Evolutionary conservation across 1,140 invertebrate genomes (phyloP).

Genomic region (Cydia pomonella): DNA sequence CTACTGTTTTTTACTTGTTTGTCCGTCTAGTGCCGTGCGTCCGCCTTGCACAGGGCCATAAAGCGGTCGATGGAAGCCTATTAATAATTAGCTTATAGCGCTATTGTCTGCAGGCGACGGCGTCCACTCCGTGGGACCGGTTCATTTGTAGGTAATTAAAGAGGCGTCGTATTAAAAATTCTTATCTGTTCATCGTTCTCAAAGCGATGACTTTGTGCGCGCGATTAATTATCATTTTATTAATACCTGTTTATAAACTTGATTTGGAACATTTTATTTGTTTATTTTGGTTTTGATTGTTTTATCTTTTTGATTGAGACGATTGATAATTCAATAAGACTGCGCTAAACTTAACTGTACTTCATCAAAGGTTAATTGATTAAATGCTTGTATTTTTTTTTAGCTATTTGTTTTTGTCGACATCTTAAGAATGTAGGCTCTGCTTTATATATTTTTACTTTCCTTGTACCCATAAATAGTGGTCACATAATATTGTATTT

Average conservation of each 20-base stretch:
- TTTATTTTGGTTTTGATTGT: slow-evolving; percentile 24
- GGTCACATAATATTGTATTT: background rate
- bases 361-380: slow-evolving; percentile 15
- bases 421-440: background rate
- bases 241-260: slow-evolving; percentile 29
- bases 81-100: slow-evolving; percentile 32
- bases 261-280: background rate
- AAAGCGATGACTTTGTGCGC: slow-evolving; percentile 13
- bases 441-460: background rate
- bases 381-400: background rate
- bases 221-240: slow-evolving; percentile 26
- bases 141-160: slow-evolving; percentile 33
- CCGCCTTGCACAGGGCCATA: slow-evolving; percentile 7
- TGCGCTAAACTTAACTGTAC: slow-evolving; percentile 22
- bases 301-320: slow-evolving; percentile 24
- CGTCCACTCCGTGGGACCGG: slow-evolving; percentile 29
- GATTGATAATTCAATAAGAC: slow-evolving; percentile 31
- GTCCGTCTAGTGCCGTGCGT: slow-evolving; percentile 11
- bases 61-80: slow-evolving; percentile 21
- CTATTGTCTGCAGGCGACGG: slow-evolving; percentile 15
- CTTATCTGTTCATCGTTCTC: slow-evolving; percentile 27
- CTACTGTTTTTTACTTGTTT: slow-evolving; percentile 19
- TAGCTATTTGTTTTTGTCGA: background rate
- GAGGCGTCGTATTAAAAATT: background rate
- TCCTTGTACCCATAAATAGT: background rate